These are phyloP conservation scores for Artemisiospiza belli DNA, from an alignment of 2,113 vertebrate species.

Conservation along the genomic window DNA sequence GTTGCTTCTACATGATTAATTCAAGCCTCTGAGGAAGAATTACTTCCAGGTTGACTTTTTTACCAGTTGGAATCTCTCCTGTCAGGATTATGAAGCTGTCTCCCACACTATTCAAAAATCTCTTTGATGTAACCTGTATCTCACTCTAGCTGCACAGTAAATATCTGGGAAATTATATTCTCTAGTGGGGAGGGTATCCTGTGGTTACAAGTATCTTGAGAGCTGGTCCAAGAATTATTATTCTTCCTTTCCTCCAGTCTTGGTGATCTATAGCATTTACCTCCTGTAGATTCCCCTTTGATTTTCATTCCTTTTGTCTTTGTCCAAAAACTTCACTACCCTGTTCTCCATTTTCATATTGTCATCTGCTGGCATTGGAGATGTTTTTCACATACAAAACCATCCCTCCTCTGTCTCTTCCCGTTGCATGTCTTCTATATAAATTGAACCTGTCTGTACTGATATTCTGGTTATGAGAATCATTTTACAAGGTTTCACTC, in stretches of 20 bases:
- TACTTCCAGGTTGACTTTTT: conserved; percentile 70
- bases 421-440: conserved; percentile 17
- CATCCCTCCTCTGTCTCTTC: conserved; percentile 31
- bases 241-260: conserved; percentile 56
- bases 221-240: conserved; percentile 63
- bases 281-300: conserved; percentile 65
- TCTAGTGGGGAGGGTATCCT: conserved; percentile 57
- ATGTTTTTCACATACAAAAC: conserved; percentile 54
- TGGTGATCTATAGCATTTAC: conserved; percentile 58
- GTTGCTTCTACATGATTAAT: conserved; percentile 4
- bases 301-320: conserved; percentile 69
- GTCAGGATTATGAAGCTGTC: conserved; percentile 59
- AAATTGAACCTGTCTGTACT: conserved; percentile 64
- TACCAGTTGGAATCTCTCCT: conserved; percentile 42
- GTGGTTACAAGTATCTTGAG: conserved; percentile 63
- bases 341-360: conserved; percentile 64
- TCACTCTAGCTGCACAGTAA: conserved; percentile 22
- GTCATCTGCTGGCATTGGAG: conserved; percentile 56
- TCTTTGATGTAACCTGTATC: conserved; percentile 64
- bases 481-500: conserved; percentile 57
- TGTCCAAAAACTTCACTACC: conserved; percentile 64
- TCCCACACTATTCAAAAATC: conserved; percentile 58
- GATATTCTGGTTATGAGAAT: conserved; percentile 69
- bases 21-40: conserved; percentile 58
- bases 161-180: conserved; percentile 63